Base-by-base conservation (phyloP, 2,888 invertebrate genomes). In the Cyclophora albipunctata region DNA sequence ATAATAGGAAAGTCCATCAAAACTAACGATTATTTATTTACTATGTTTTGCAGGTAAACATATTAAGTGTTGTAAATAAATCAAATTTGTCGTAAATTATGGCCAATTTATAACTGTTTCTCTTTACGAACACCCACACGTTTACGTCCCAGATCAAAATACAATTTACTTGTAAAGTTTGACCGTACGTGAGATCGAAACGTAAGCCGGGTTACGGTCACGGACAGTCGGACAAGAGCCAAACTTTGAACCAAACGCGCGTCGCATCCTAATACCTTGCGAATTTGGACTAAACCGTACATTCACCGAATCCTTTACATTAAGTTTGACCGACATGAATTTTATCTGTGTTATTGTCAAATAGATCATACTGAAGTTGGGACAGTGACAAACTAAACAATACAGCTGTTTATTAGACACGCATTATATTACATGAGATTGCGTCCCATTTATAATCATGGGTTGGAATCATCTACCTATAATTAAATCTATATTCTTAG, bases 81-180 rank as follows among this genome's bases (percentile, higher is more conserved):
- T 20, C 20, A 20, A 20, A 1, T 20, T 1, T 1, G 20, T 20
- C 53, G 73, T 71, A 63, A 71, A 74, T 71, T 71, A 72, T 69
- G 60, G 63, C 67, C 63, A 66, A 67, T 71, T 70, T 67, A 71
- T 75, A 73, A 20, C 70, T 64, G 62, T 60, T 62, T 64, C 60
- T 63, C 70, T 73, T 77, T 77, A 69, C 63, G 68, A 81, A 78
- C 78, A 62, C 73, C 70, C 66, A 70, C 80, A 80, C 78, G 82
- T 78, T 69, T 70, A 64, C 71, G 79, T 71, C 74, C 78, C 73
- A 78, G 79, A 83, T 83, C 78, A 80, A 81, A 81, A 74, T 73
- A 78, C 75, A 73, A 79, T 81, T 81, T 81, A 75, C 73, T 78
- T 75, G 64, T 75, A 80, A 78, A 78, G 73, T 66, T 79, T 82